Conservation (phyloP, 2,797 vertebrate genomes). For the Cephalopachus bancanus region DNA sequence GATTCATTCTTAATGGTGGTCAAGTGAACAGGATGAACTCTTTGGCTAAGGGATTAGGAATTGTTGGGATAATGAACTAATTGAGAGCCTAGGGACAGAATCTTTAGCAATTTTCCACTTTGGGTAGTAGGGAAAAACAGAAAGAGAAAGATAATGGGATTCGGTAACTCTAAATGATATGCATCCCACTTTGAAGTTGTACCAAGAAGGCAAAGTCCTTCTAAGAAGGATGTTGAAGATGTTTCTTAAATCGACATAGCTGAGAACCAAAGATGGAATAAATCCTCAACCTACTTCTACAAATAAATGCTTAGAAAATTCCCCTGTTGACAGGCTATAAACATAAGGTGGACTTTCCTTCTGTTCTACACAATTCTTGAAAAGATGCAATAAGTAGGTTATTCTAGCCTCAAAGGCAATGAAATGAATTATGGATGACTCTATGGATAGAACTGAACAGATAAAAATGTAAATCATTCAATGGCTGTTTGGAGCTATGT, state of each 20-base stretch:
- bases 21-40: background rate
- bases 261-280: background rate
- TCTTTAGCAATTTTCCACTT: background rate
- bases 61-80: background rate
- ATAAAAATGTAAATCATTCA: constrained; percentile 65
- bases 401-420: constrained; percentile 66
- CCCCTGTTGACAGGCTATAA: background rate
- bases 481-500: background rate
- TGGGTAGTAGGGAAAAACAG: background rate
- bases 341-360: background rate
- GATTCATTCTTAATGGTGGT: background rate
- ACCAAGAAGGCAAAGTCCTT: background rate
- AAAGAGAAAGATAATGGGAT: background rate
- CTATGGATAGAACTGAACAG: constrained; percentile 45
- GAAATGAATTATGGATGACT: constrained; percentile 76
- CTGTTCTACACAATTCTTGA: constrained; percentile 7
- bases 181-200: background rate
- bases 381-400: constrained; percentile 72
- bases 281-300: background rate
- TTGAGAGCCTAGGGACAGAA: background rate
- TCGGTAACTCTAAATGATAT: background rate
- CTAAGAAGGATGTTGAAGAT: background rate
- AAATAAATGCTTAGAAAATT: constrained; percentile 41
- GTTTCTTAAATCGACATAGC: background rate
- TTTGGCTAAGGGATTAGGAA: background rate